phyloP scores from a whole-genome alignment of 2,113 vertebrate genomes.

The Notothenia coriiceps region DNA sequence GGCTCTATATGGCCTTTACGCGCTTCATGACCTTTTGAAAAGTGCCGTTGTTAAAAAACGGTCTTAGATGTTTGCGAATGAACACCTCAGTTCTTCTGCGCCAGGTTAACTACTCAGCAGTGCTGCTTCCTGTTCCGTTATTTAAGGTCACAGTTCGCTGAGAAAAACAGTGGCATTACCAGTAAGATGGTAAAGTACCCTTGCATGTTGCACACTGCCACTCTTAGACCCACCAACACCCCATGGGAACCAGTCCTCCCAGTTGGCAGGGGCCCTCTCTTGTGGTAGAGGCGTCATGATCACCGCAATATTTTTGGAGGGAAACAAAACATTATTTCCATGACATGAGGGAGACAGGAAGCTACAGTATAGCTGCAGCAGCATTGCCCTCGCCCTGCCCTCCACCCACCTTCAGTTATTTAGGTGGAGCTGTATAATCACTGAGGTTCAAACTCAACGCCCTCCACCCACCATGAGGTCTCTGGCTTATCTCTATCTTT shows the following conservation, averaged over 20 bases:
- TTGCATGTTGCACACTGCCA: slow-evolving; percentile 17
- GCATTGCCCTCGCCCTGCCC: slow-evolving; percentile 38
- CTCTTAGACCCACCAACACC: slow-evolving; percentile 32
- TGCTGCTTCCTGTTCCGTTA: slow-evolving; percentile 65
- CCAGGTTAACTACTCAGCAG: slow-evolving; percentile 18
- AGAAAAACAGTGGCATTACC: slow-evolving; percentile 75
- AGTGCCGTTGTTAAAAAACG: not conserved
- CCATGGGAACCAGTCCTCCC: slow-evolving; percentile 51
- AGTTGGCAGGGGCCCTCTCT: slow-evolving; percentile 42
- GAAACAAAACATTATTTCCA: slow-evolving; percentile 54
- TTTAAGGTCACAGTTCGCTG: slow-evolving; percentile 75
- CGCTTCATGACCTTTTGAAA: not conserved
- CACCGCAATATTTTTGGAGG: slow-evolving; percentile 26
- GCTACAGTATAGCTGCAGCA: slow-evolving; percentile 34
- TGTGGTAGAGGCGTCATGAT: slow-evolving; percentile 45
- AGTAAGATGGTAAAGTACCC: slow-evolving; percentile 56
- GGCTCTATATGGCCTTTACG: too few species aligned
- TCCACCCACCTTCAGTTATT: slow-evolving; percentile 60
- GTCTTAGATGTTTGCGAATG: not conserved
- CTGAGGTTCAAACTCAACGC: slow-evolving; percentile 45
- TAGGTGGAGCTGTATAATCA: slow-evolving; percentile 59
- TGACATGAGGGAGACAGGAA: slow-evolving; percentile 66
- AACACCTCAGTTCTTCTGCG: not conserved
- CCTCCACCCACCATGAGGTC: slow-evolving; percentile 63
- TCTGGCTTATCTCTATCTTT: slow-evolving; percentile 41